phyloP scores from a whole-genome alignment of 2,888 invertebrate species.

The Thumatha senex region DNA sequence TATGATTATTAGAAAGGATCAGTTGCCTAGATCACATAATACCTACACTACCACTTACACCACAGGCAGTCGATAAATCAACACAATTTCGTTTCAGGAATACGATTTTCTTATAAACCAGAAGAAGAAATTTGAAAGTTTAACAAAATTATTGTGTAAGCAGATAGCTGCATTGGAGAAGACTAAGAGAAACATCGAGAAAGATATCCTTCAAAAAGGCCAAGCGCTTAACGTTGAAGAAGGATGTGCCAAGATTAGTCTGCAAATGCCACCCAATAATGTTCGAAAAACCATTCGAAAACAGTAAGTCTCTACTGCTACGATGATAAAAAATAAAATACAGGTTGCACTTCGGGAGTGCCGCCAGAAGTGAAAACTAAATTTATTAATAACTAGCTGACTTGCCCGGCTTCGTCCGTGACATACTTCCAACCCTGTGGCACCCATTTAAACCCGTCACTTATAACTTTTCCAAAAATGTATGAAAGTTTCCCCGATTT shows the following conservation, averaged over 20 bases:
- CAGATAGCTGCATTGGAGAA: slow-evolving; percentile 48
- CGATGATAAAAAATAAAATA: too few species aligned
- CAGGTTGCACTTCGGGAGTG: too few species aligned
- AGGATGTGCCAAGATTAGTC: slow-evolving; percentile 42
- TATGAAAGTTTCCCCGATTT: too few species aligned
- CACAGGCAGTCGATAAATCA: not conserved
- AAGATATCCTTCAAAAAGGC: slow-evolving; percentile 58
- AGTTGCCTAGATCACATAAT: too few species aligned
- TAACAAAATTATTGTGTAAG: slow-evolving; percentile 51
- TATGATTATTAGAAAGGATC: too few species aligned
- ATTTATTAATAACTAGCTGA: too few species aligned
- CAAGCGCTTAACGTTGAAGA: slow-evolving; percentile 61
- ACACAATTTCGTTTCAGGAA: slow-evolving; percentile 49
- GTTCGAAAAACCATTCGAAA: slow-evolving; percentile 49
- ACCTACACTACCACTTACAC: too few species aligned
- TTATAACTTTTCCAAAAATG: too few species aligned
- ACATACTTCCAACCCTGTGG: too few species aligned
- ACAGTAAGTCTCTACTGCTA: slow-evolving; percentile 31
- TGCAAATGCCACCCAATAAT: not conserved
- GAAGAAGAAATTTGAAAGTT: slow-evolving; percentile 59
- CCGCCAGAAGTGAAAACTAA: too few species aligned
- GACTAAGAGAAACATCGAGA: slow-evolving; percentile 55
- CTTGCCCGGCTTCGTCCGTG: too few species aligned
- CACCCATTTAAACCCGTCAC: too few species aligned
- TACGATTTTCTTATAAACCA: slow-evolving; percentile 59